A percentile compares a stretch with the other conserved stretches of the same genome.
Conservation (phyloP, 2,888 invertebrate species). For the Lepetodrilus schrolli region DNA sequence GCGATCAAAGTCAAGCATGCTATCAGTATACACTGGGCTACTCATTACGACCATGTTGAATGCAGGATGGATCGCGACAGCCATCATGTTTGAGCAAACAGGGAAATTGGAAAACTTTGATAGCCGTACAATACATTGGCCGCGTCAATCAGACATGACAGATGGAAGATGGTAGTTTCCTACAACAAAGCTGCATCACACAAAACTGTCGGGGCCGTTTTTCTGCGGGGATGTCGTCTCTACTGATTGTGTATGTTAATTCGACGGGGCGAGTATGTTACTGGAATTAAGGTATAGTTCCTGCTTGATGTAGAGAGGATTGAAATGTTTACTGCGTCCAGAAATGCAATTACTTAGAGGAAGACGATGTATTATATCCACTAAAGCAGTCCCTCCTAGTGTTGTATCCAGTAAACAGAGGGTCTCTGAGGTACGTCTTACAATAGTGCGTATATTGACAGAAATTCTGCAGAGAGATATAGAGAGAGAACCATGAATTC, state of each 20-base stretch:
- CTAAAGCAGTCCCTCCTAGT: no score
- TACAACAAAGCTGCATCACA: neutral
- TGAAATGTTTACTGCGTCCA: no score
- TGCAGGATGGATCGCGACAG: neutral
- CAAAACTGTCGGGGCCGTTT: neutral
- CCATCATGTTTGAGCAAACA: neutral
- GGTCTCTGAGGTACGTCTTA: no score
- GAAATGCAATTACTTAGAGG: no score
- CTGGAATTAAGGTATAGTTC: no score
- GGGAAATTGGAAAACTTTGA: conserved; percentile 24
- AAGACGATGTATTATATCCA: no score
- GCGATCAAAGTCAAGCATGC: conserved; percentile 54
- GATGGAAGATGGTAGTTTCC: neutral
- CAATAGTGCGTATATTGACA: no score
- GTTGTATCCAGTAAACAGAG: no score
- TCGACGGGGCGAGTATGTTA: neutral
- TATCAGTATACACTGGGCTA: conserved; percentile 40
- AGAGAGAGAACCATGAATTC: no score
- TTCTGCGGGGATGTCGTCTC: neutral
- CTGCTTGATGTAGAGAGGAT: no score
- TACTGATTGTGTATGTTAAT: conserved; percentile 11
- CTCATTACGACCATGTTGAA: conserved; percentile 31
- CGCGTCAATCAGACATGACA: conserved; percentile 19
- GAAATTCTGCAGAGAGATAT: no score
- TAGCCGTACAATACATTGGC: neutral